A percentile compares a stretch with the other conserved stretches of the same genome.
These are phyloP conservation scores for Osmerus mordax DNA, from an alignment of 2,113 vertebrate species.

Conservation along the genomic window DNA sequence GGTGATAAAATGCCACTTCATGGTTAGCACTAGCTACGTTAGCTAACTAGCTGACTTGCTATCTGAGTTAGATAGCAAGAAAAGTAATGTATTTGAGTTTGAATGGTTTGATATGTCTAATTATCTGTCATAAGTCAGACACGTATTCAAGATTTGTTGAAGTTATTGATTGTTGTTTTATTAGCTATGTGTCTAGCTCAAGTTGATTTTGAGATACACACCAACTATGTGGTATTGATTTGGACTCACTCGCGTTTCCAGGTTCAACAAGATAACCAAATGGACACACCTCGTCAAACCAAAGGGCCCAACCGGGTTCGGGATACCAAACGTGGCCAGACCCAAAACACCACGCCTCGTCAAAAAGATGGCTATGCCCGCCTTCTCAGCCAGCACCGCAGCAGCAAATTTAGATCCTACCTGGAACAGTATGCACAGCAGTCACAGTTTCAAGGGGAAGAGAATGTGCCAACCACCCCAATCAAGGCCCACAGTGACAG, in stretches of 20 bases:
- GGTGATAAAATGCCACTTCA: too few relatives aligned
- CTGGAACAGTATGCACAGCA: constrained; percentile 72
- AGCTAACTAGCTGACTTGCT: too few relatives aligned
- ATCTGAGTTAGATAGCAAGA: too few relatives aligned
- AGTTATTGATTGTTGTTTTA: too few relatives aligned
- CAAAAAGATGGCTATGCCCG: constrained; percentile 82
- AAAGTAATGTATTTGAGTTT: too few relatives aligned
- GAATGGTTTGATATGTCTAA: too few relatives aligned
- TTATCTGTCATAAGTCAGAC: too few relatives aligned
- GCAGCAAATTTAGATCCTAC: constrained; percentile 74
- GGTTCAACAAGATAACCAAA: constrained; percentile 34
- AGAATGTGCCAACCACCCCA: constrained; percentile 27
- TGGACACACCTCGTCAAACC: constrained; percentile 63
- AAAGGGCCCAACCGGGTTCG: constrained; percentile 54
- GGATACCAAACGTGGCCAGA: constrained; percentile 57
- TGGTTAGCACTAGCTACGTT: too few relatives aligned
- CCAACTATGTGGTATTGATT: neutral
- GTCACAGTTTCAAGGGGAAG: constrained; percentile 62
- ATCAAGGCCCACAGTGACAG: constrained; percentile 44
- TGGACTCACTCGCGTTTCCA: constrained; percentile 21
- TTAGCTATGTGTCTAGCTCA: too few relatives aligned
- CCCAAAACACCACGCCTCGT: constrained; percentile 49
- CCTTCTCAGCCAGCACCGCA: constrained; percentile 81
- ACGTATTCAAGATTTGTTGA: too few relatives aligned
- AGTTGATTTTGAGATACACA: too few relatives aligned